phyloP scores from a whole-genome alignment of 2,797 vertebrate genomes.

The Moxostoma hubbsi region DNA sequence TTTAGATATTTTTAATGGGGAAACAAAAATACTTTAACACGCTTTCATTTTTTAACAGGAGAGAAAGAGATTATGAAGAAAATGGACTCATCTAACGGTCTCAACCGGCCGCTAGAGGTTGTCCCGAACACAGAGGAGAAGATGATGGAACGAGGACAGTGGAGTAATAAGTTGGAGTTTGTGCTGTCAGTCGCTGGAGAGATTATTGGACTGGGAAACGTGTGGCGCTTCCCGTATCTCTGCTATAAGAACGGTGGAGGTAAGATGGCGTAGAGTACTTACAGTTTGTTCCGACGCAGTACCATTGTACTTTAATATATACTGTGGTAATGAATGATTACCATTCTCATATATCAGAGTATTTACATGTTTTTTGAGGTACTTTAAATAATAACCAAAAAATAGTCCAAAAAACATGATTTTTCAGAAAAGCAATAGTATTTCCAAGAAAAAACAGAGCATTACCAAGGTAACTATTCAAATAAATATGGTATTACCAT shows the following conservation, averaged over 20 bases:
- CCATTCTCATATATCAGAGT: no score
- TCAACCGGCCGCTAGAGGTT: constrained; percentile 69
- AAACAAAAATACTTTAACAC: no score
- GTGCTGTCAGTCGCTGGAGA: constrained; percentile 82
- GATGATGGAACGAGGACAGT: constrained; percentile 80
- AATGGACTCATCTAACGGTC: constrained; percentile 70
- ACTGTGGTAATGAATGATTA: neutral
- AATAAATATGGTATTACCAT: neutral
- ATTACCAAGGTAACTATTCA: no score
- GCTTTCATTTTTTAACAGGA: constrained; percentile 45
- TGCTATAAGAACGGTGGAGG: constrained; percentile 85
- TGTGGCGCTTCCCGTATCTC: constrained; percentile 84
- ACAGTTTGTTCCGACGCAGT: no score
- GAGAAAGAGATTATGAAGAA: constrained; percentile 67
- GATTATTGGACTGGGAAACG: constrained; percentile 83
- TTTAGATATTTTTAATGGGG: no score
- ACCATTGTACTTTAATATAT: neutral
- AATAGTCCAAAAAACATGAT: no score
- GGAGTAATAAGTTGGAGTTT: constrained; percentile 83
- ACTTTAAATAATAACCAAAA: no score
- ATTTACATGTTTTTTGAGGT: no score
- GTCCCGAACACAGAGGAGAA: constrained; percentile 72
- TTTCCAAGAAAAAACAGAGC: no score
- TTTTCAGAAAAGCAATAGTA: no score
- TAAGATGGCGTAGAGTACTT: constrained; percentile 57